phyloP scores from a whole-genome alignment of 2,797 vertebrate species.

The Melanotaenia maccullochi region DNA sequence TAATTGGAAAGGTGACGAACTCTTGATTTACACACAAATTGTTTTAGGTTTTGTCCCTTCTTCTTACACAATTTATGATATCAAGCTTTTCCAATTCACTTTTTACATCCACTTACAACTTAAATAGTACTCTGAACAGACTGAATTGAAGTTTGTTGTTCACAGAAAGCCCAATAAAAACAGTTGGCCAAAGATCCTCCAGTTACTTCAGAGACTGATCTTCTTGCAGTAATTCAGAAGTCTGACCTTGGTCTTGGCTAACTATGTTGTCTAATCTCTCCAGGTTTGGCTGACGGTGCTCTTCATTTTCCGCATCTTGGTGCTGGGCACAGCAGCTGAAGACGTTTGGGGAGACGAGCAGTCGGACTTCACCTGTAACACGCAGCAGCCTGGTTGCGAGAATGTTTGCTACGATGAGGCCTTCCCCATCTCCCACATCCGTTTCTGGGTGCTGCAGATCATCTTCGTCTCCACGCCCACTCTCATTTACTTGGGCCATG shows the following conservation, averaged over 20 bases:
- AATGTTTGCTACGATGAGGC: constrained; percentile 96
- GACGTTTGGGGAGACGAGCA: constrained; percentile 85
- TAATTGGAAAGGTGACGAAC: constrained; percentile 90
- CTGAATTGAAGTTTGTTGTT: not conserved
- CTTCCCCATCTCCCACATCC: constrained; percentile 95
- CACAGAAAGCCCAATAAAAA: not conserved
- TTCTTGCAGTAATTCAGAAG: too few species aligned
- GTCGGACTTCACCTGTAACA: constrained; percentile 95
- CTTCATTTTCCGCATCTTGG: constrained; percentile 96
- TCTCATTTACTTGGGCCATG: constrained; percentile 95
- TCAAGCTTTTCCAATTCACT: not conserved
- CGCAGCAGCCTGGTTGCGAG: constrained; percentile 93
- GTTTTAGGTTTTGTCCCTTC: not conserved
- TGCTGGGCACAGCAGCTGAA: constrained; percentile 86
- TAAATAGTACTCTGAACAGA: not conserved
- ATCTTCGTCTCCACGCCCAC: constrained; percentile 97
- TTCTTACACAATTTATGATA: not conserved
- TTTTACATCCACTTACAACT: not conserved
- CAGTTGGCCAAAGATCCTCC: not conserved
- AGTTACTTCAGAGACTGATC: too few species aligned
- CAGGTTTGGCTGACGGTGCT: constrained; percentile 93
- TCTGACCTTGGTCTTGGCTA: not conserved
- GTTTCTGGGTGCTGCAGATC: constrained; percentile 98
- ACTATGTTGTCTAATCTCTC: not conserved
- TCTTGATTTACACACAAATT: not conserved